Base-by-base conservation (phyloP, 2,113 vertebrate species). In the Penelope pileata region DNA sequence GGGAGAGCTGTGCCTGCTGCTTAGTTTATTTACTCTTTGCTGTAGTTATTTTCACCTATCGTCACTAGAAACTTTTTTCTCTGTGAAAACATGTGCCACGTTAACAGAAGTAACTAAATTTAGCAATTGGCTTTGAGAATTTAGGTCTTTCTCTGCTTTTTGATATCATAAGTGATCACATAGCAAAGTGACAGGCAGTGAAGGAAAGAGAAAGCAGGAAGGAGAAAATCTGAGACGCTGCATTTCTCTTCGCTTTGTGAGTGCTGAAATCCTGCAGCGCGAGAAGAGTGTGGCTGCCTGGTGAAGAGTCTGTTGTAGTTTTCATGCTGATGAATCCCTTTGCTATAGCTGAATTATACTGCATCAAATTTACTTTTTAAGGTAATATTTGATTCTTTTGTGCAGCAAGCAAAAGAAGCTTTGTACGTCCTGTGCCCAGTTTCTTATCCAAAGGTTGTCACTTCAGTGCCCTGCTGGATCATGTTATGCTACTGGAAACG, bases 291-390 rank as follows among this genome's bases (percentile, higher is more conserved):
- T 69, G 19, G 14, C 50, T 70, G 48, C 36, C 27, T 86, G 45
- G 14, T n/a, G n/a, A n/a, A n/a, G n/a, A n/a, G n/a, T n/a, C n/a
- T n/a, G n/a, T n/a, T n/a, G n/a, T n/a, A n/a, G n/a, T n/a, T n/a
- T n/a, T n/a, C n/a, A n/a, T n/a, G n/a, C n/a, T n/a, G 42, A 83
- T 91, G 62, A 93, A 88, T 95, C 38, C 40, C 75, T 95, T 88
- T 92, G 22, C 48, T 83, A 13, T 83, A 93, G 86, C 45, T 56
- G 64, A 94, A 81, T 93, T 76, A 77, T 63, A 24, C 19, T 72
- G 70, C 36, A 42, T 86, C 66, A 78, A 50, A 69, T 83, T 88
- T 78, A 74, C 43, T 90, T 88, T 56, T 90, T 86, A 36, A 63
- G 66, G 51, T 53, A 47, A 51, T 81, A 7, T 68, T 83, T 92